These are phyloP conservation scores for Alloplasta piceator DNA, from an alignment of 2,888 invertebrate genomes.

Conservation along the genomic window DNA sequence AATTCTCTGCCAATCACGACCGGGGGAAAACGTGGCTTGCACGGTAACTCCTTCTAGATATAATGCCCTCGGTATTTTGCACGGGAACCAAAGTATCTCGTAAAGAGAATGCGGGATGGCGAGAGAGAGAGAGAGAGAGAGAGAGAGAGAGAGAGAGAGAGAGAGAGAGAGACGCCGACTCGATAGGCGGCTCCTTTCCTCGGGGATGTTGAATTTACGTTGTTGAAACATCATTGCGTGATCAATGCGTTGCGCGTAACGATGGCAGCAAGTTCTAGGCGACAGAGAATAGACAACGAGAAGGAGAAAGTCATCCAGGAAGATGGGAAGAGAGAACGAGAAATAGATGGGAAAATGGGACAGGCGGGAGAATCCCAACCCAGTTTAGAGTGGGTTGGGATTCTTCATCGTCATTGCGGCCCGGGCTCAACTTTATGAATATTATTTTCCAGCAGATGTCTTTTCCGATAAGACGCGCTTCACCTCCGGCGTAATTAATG, in stretches of 20 bases:
- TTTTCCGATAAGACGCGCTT: slow-evolving; percentile 81
- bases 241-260: slow-evolving; percentile 47
- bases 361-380: not conserved
- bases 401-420: slow-evolving; percentile 48
- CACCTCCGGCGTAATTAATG: slow-evolving; percentile 81
- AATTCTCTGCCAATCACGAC: slow-evolving; percentile 69
- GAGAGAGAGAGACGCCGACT: slow-evolving; percentile 1
- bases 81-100: slow-evolving; percentile 15
- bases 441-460: slow-evolving; percentile 83
- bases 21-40: slow-evolving; percentile 24
- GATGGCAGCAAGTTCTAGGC: slow-evolving; percentile 42
- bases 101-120: slow-evolving; percentile 4
- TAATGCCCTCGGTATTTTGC: slow-evolving; percentile 17
- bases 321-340: slow-evolving; percentile 15
- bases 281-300: slow-evolving; percentile 22
- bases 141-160: not conserved
- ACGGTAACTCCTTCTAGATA: not conserved
- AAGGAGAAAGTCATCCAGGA: slow-evolving; percentile 22
- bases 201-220: not conserved
- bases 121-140: slow-evolving; percentile 13
- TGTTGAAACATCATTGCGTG: slow-evolving; percentile 43
- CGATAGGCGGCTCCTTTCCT: not conserved
- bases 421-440: slow-evolving; percentile 81
- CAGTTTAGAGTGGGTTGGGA: slow-evolving; percentile 13
- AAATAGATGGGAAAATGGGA: slow-evolving; percentile 30